Percentiles rank a stretch among this genome's conserved stretches.
phyloP scores from a whole-genome alignment of 2,797 vertebrate species.

The Parotocinclus haroldoi region DNA sequence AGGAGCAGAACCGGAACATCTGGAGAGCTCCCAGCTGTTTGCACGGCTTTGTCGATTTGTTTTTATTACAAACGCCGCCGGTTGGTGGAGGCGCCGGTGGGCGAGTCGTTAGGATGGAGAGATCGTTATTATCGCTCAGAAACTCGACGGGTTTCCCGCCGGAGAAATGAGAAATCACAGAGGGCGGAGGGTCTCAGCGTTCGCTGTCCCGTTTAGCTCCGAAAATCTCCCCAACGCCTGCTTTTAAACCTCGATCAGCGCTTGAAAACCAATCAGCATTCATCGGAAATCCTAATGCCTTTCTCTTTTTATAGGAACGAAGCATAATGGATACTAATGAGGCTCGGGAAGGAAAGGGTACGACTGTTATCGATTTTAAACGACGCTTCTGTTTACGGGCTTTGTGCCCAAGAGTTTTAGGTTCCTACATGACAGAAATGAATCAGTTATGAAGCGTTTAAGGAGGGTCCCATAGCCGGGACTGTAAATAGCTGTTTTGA shows the following conservation, averaged over 20 bases:
- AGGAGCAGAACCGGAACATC: no score
- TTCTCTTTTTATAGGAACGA: background rate
- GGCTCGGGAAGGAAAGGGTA: background rate
- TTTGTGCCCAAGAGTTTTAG: no score
- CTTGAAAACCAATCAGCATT: background rate
- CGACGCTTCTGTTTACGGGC: no score
- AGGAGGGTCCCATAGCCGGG: no score
- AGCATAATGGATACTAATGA: background rate
- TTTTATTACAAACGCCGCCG: slow-evolving; percentile 12
- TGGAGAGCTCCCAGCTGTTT: no score
- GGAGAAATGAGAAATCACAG: background rate
- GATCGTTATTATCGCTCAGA: background rate
- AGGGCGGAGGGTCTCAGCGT: background rate
- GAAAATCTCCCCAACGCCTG: background rate
- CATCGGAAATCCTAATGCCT: background rate
- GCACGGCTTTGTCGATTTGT: no score
- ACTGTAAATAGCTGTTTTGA: no score
- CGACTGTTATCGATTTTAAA: background rate
- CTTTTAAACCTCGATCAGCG: background rate
- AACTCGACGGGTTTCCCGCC: background rate
- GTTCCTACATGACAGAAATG: no score
- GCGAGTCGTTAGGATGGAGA: slow-evolving; percentile 11
- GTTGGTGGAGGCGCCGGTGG: background rate
- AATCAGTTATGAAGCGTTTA: no score
- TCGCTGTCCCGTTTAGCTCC: background rate